Conservation (phyloP, 2,113 vertebrate species). For the Mellivora capensis region DNA sequence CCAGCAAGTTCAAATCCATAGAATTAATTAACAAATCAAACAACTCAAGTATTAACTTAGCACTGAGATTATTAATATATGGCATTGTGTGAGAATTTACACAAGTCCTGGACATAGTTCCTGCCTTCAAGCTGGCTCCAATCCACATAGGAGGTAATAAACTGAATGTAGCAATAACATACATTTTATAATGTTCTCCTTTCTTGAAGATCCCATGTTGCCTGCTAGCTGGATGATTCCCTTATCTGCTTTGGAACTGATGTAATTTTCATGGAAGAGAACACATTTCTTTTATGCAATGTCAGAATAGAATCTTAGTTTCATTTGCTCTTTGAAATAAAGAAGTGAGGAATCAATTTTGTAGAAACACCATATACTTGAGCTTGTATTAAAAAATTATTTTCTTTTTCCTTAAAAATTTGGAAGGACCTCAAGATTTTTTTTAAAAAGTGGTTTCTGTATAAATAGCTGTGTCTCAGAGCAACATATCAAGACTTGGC, state of each 20-base stretch:
- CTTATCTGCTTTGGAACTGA: slow-evolving; percentile 43
- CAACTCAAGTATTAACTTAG: not conserved
- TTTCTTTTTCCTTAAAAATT: not conserved
- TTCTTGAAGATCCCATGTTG: not conserved
- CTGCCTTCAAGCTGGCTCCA: not conserved
- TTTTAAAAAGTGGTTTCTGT: not conserved
- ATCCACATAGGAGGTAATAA: not conserved
- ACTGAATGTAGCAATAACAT: not conserved
- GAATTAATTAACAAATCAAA: not conserved
- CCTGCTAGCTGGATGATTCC: slow-evolving; percentile 21
- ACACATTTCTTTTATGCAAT: slow-evolving; percentile 31
- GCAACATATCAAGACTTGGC: not conserved
- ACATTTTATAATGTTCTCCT: not conserved
- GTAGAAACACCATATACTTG: slow-evolving; percentile 13
- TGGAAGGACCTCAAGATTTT: not conserved
- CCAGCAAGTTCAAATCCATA: not conserved
- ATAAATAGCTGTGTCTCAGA: not conserved
- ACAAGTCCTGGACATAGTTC: not conserved
- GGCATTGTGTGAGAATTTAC: not conserved
- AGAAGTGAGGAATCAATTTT: slow-evolving; percentile 35
- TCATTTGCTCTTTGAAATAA: slow-evolving; percentile 52
- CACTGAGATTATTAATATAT: not conserved
- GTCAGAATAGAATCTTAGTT: slow-evolving; percentile 53
- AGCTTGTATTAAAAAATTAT: not conserved
- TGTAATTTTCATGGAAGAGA: slow-evolving; percentile 52